Percentiles rank a stretch among this genome's conserved stretches.
These are phyloP conservation scores for Nothobranchius furzeri DNA, from an alignment of 2,113 vertebrate genomes.

Conservation along the genomic window DNA sequence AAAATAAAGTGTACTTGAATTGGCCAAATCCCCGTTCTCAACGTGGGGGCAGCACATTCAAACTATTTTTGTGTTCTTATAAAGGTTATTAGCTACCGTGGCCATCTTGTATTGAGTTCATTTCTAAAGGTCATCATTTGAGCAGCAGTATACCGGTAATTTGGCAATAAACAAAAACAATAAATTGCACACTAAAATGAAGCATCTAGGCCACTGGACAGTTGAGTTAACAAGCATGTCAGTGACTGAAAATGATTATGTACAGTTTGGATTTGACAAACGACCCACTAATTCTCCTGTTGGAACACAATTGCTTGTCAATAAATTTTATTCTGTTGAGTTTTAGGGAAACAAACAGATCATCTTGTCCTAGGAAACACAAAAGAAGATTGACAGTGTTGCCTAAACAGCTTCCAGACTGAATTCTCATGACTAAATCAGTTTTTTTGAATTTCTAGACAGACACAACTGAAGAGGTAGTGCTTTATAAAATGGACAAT, in stretches of 20 bases:
- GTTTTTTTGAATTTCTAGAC: conserved; percentile 3
- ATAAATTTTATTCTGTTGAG: conserved; percentile 35
- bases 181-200: conserved; percentile 6
- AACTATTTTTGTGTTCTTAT: too few species aligned
- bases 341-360: neutral
- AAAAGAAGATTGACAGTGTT: neutral
- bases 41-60: too few species aligned
- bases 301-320: conserved; percentile 33
- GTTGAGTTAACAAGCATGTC: conserved; percentile 52
- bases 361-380: neutral
- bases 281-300: conserved; percentile 41
- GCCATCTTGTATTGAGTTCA: too few species aligned
- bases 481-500: neutral
- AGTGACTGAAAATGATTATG: conserved; percentile 57
- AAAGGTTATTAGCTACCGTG: too few species aligned
- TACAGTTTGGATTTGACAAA: conserved; percentile 38
- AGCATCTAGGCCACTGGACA: conserved; percentile 12
- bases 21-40: too few species aligned
- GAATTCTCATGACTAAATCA: conserved; percentile 13
- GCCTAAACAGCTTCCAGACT: conserved; percentile 9
- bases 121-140: too few species aligned
- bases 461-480: neutral
- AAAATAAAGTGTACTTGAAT: too few species aligned
- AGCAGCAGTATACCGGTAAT: too few species aligned
- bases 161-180: neutral